Percentiles rank a stretch among this genome's conserved stretches.
Conservation (phyloP, 2,888 invertebrate genomes). For the Napeogenes inachia region DNA sequence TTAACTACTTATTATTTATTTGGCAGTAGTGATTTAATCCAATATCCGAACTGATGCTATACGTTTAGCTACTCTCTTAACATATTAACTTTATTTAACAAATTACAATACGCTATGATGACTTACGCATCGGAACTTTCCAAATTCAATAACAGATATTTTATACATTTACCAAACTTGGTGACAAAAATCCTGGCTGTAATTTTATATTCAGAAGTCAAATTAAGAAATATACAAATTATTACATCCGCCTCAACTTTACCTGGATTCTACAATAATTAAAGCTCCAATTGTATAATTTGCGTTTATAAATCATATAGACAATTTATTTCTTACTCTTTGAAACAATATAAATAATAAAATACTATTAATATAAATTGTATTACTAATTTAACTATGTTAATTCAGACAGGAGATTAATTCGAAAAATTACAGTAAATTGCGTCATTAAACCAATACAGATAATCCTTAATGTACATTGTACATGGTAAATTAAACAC, state of each 20-base stretch:
- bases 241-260: constrained; percentile 46
- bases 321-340: too few species aligned
- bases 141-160: constrained; percentile 40
- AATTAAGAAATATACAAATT: neutral
- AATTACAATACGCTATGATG: constrained; percentile 59
- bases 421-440: constrained; percentile 15
- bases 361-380: neutral
- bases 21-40: constrained; percentile 71
- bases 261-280: constrained; percentile 71
- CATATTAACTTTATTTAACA: constrained; percentile 59
- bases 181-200: too few species aligned
- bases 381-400: constrained; percentile 1
- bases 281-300: constrained; percentile 62
- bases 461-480: constrained; percentile 18
- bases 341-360: neutral
- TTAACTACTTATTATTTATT: constrained; percentile 67
- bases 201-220: neutral
- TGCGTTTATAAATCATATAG: constrained; percentile 13
- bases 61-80: constrained; percentile 59
- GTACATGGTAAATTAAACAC: constrained; percentile 40
- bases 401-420: constrained; percentile 6
- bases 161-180: constrained; percentile 20
- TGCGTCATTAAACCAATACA: constrained; percentile 14
- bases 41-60: constrained; percentile 56
- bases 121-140: constrained; percentile 48